Base-by-base conservation (phyloP, 2,888 invertebrate species). In the Acanthoscelides obtectus region DNA sequence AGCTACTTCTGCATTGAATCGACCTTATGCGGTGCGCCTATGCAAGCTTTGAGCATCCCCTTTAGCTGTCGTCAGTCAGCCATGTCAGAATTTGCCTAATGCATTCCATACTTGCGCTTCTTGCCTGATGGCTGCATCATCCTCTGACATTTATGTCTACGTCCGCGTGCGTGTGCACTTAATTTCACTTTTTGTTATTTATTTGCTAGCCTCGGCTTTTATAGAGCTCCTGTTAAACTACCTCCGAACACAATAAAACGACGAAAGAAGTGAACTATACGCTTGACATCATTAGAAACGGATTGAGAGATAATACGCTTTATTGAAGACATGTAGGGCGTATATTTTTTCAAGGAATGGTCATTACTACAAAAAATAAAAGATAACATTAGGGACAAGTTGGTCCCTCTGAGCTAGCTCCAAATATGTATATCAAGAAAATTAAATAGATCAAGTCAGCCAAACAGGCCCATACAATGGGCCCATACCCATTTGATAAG, bases 61-160 rank as follows among this genome's bases (percentile, higher is more conserved):
- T 73, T 72, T 72, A 70, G 70, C 71, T 69, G 72, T 72, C 69
- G 79, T 79, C 81, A 80, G 75, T 80, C 80, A 81, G 77, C 80
- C 81, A 78, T 80, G 76, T 74, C 72, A 80, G 80, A 81, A 82
- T 82, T 81, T 82, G 81, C 82, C 79, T 81, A 82, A 81, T 82
- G 80, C 81, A 80, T 82, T 81, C 80, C 78, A 81, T 80, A 80
- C 72, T 81, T 77, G 74, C 77, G 79, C 80, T 80, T 80, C 80
- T 81, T 80, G 80, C 80, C 81, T 75, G 45, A 6, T 45, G 1
- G 8, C 4, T 25, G 25, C 25, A 3, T 25, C 25, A 17, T 45
- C 12, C 45, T 45, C 45, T 17, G 45, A 45, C 45, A 45, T 45
- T 82, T 80, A 81, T 82, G 81, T 81, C 81, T 82, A 80, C 81